phyloP scores from a whole-genome alignment of 2,797 vertebrate species.

The Neosilurus mollespiculum region DNA sequence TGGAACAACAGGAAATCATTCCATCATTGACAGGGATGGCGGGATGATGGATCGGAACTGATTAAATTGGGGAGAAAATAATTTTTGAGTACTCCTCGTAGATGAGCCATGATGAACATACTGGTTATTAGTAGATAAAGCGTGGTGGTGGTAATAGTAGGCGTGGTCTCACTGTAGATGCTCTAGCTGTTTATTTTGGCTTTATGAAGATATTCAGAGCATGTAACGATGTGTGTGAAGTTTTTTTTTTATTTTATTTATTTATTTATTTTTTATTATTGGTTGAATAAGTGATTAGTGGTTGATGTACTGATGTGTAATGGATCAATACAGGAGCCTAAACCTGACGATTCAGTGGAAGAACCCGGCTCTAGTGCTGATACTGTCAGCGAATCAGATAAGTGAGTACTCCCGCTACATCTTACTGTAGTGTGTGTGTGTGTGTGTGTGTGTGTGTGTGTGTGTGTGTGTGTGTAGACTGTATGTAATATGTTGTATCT shows the following conservation, averaged over 20 bases:
- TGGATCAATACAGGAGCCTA: background rate
- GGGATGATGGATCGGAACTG: too few relatives aligned
- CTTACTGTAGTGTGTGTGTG: background rate
- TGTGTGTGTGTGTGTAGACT: background rate
- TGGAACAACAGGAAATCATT: too few relatives aligned
- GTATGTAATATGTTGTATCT: background rate
- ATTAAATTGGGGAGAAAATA: too few relatives aligned
- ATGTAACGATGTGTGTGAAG: too few relatives aligned
- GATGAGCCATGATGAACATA: too few relatives aligned
- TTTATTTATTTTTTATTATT: too few relatives aligned
- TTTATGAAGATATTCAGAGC: background rate
- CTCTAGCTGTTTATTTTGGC: too few relatives aligned
- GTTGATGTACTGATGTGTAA: background rate
- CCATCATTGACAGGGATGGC: too few relatives aligned
- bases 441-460: background rate
- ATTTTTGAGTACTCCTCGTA: too few relatives aligned
- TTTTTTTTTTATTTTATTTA: too few relatives aligned
- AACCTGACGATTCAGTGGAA: constrained; percentile 7
- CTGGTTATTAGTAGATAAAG: too few relatives aligned
- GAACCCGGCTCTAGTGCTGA: background rate
- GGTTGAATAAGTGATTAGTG: background rate
- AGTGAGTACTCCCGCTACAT: background rate
- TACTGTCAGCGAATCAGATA: background rate
- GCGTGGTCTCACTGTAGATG: background rate
- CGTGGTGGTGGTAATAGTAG: too few relatives aligned